Evolutionary conservation across 2,113 vertebrate genomes (phyloP), one percentile per base, ranked within the genome.

Genomic region (Columbina picui): DNA sequence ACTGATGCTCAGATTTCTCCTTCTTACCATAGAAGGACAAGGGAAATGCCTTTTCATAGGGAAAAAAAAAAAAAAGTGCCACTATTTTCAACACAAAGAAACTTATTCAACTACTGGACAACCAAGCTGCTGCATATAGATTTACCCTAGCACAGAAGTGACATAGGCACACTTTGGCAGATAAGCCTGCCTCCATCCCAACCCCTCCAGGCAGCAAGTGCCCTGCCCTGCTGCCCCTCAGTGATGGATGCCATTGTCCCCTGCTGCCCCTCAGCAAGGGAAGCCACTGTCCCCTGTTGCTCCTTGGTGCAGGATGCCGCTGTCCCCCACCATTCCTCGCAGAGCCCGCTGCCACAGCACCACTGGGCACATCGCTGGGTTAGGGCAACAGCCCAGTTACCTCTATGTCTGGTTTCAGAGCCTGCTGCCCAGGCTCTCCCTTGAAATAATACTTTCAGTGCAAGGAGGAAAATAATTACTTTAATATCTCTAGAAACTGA

Each of bases 141-240:
- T 67, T 60, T 75, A 68, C 34, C 32, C 38, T 43, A 15, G 18
- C 3, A 22, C 20, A 70, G 30, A 56, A 56, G 43, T 70, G 4
- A 2, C 19, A 14, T 0, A 27, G 16, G 23, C 36, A 30, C 12
- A 13, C 16, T 75, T 43, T 0, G 0, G 10, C 47, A 57, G 32
- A 4, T 38, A 53, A 43, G 2, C 6, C 32, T 59, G 22, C 55
- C 25, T 69, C 38, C 70, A 49, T 19, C 61, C 41, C 0, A 45
- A 0, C n/a, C 57, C 36, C 53, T 64, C 18, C n/a, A 14, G 8
- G 27, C 60, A 70, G 34, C 5, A 1, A 68, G 9, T 3, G 3
- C 11, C 36, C 34, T 71, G 43, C 57, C 18, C 63, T 68, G 85
- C 30, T 1, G 1, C 22, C 6, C 43, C 49, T 38, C 36, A 1